Evolutionary conservation across 1,140 invertebrate genomes (phyloP), one percentile per base, ranked within the genome.

Genomic region (Drosophila persimilis): DNA sequence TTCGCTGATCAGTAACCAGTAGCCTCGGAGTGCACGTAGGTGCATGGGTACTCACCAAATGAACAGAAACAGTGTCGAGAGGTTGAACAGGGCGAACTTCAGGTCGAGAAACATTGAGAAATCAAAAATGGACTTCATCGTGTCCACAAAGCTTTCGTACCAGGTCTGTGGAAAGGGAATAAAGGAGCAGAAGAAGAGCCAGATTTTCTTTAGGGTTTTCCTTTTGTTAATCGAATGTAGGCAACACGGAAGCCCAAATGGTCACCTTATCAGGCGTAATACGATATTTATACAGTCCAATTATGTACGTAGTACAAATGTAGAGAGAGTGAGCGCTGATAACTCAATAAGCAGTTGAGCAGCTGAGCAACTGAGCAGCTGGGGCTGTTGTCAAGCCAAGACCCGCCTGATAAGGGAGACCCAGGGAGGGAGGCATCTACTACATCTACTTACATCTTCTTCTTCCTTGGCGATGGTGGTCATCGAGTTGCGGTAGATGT

Each of bases 401-500:
- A 41, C 44, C 39, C 29, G n/a, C 44, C 44, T 26, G 65, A 69
- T 69, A 50, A 69, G 65, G 20, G n/a, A n/a, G 50, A 77, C 22
- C 9, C 47, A 59, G 65, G 47, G 35, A 43, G 39, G 9, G 47
- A 13, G 24, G 24, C 46, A 17, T 17, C 17, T 51, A 31, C 7
- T 8, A 24, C 22, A 29, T 47, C 26, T 62, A 91, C 89, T 89
- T 79, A 93, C 92, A 90, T 92, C 95, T 91, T 96, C 94, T 86
- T 95, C 94, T 80, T 96, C 94, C 85, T 95, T 95, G 29, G 95
- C 94, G 20, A 97, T 94, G 1, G 96, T 97, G 8, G 95, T 96
- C 95, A 97, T 97, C 0, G 96, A 97, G 89, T 97, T 97, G 73
- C 95, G 94, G 89, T 97, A 97, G 81, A 98, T 97, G 92, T 98